phyloP scores from a whole-genome alignment of 37 sponge, comb jelly and placozoan species.

The Bolinopsis microptera region DNA sequence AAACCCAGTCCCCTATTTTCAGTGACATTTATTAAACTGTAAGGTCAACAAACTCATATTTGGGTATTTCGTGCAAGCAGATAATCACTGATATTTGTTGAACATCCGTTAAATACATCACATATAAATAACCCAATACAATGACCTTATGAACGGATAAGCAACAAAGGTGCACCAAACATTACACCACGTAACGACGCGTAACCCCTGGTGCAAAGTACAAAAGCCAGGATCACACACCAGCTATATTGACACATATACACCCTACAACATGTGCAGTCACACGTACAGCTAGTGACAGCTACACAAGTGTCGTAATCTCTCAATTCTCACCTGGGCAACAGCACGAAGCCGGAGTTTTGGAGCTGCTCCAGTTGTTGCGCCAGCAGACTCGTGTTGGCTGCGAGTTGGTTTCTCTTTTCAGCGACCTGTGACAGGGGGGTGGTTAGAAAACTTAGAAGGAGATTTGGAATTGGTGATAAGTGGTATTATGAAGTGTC shows the following conservation, averaged over 20 bases:
- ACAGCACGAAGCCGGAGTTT: conserved; percentile 45
- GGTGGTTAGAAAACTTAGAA: not conserved
- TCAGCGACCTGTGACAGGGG: not conserved
- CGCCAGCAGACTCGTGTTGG: not conserved
- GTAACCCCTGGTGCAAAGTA: too few species aligned
- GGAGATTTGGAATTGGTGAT: not conserved
- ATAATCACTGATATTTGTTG: not conserved
- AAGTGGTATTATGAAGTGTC: not conserved
- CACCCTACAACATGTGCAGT: too few species aligned
- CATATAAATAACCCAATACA: too few species aligned
- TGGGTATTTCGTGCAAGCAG: not conserved
- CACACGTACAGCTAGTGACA: too few species aligned
- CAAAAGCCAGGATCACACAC: too few species aligned
- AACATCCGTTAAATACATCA: too few species aligned
- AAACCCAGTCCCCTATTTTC: not conserved
- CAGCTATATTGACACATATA: too few species aligned
- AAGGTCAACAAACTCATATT: not conserved
- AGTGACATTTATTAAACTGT: not conserved
- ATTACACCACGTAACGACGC: too few species aligned
- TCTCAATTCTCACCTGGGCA: conserved; percentile 36
- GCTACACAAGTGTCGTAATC: too few species aligned
- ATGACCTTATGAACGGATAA: too few species aligned
- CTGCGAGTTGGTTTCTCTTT: conserved; percentile 25
- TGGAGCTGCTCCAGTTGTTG: conserved; percentile 43
- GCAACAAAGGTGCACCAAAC: too few species aligned